A percentile compares a stretch with the other conserved stretches of the same genome.
Conservation (phyloP, 2,888 invertebrate genomes). For the Hartigia nigra region DNA sequence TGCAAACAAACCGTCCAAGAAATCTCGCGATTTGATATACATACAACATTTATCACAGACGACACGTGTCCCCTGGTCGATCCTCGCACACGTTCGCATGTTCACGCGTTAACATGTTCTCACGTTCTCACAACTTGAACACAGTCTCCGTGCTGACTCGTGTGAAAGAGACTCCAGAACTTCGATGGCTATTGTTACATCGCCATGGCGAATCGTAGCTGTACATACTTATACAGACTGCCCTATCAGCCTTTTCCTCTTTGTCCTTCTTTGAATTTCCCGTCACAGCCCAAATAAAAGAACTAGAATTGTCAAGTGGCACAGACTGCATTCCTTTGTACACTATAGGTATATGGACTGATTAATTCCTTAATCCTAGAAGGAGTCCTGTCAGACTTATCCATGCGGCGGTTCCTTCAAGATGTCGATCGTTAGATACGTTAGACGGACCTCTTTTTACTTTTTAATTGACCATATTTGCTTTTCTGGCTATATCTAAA, state of each 20-base stretch:
- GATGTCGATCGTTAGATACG: not conserved
- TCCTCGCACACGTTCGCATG: slow-evolving; percentile 7
- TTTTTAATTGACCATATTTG: not conserved
- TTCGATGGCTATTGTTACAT: not conserved
- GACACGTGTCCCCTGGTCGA: not conserved
- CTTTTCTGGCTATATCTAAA: not conserved
- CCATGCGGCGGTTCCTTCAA: not conserved
- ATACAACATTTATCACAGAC: not conserved
- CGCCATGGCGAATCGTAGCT: not conserved
- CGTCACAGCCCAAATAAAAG: not conserved
- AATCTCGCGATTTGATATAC: not conserved
- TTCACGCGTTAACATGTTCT: slow-evolving; percentile 1
- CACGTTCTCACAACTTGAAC: not conserved
- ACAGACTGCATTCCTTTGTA: not conserved
- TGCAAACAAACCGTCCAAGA: not conserved
- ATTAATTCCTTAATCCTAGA: not conserved
- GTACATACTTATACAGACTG: not conserved
- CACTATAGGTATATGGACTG: not conserved
- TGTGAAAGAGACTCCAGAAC: not conserved
- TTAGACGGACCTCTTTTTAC: not conserved
- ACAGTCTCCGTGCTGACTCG: not conserved
- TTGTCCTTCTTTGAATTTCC: not conserved
- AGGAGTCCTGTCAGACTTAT: not conserved
- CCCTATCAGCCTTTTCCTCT: not conserved
- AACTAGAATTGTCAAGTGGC: not conserved